Conservation (phyloP, 2,888 invertebrate species). For the Noctua janthina region DNA sequence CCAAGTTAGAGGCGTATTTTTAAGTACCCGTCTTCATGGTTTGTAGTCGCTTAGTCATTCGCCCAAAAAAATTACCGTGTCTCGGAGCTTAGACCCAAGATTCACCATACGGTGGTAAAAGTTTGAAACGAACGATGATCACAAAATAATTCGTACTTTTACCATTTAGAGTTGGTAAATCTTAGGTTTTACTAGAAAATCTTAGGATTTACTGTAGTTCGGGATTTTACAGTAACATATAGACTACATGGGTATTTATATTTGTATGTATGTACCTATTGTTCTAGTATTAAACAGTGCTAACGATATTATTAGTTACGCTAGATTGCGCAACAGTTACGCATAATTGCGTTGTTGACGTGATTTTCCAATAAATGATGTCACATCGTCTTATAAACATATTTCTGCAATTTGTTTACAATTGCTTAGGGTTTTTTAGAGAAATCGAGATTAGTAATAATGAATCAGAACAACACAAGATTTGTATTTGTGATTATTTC, state of each 20-base stretch:
- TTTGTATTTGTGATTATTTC: background rate
- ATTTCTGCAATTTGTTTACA: conserved; percentile 26
- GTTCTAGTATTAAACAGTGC: background rate
- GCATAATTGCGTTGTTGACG: conserved; percentile 25
- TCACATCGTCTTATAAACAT: background rate
- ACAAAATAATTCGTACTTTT: background rate
- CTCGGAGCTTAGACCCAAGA: background rate
- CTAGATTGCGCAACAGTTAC: conserved; percentile 3
- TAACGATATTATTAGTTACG: background rate
- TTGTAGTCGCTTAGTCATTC: too few species aligned
- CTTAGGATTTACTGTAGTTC: background rate
- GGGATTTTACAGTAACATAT: background rate
- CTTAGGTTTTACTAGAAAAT: background rate
- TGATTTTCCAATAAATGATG: conserved; percentile 20
- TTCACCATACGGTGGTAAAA: background rate
- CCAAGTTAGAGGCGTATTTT: too few species aligned
- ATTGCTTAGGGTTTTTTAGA: background rate
- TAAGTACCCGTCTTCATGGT: too few species aligned
- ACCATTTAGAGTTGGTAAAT: background rate
- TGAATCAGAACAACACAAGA: background rate
- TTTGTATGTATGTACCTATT: background rate
- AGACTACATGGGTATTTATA: background rate
- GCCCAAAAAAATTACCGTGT: background rate
- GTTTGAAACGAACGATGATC: background rate
- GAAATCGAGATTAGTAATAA: background rate